Conservation (phyloP, 2,113 vertebrate genomes). For the Strix uralensis region DNA sequence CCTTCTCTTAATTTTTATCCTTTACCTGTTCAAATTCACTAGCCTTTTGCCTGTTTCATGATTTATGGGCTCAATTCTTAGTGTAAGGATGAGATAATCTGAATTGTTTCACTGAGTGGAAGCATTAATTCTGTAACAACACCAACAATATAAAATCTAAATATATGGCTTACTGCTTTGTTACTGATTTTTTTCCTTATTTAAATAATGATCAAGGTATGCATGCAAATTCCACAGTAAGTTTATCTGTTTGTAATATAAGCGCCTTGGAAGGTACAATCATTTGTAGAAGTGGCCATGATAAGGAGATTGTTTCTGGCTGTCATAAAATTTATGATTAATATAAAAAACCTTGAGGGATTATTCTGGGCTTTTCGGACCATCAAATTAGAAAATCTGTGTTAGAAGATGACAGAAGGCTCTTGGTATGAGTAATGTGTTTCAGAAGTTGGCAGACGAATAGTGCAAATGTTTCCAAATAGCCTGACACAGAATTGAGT, state of each 20-base stretch:
- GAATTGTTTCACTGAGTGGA: background rate
- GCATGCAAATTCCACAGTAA: background rate
- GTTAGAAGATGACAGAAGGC: slow-evolving; percentile 38
- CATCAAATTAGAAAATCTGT: slow-evolving; percentile 35
- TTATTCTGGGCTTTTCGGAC: slow-evolving; percentile 1
- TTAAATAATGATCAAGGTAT: background rate
- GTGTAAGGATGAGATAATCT: background rate
- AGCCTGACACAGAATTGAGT: background rate
- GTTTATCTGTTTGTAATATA: background rate
- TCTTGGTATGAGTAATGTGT: slow-evolving; percentile 42
- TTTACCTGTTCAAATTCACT: background rate
- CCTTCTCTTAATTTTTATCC: background rate
- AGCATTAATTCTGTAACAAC: background rate
- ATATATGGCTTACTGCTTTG: background rate
- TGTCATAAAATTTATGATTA: background rate
- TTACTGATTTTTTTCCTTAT: background rate
- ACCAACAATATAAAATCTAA: background rate
- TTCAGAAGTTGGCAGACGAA: slow-evolving; percentile 42
- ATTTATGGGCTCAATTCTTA: background rate
- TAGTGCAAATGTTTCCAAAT: slow-evolving; percentile 54
- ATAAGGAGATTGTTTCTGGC: background rate
- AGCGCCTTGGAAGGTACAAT: background rate
- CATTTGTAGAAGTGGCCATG: background rate
- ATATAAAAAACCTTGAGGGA: background rate
- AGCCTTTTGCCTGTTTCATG: background rate